These are phyloP conservation scores for Seriola rivoliana DNA, from an alignment of 2,113 vertebrate species.

Conservation along the genomic window DNA sequence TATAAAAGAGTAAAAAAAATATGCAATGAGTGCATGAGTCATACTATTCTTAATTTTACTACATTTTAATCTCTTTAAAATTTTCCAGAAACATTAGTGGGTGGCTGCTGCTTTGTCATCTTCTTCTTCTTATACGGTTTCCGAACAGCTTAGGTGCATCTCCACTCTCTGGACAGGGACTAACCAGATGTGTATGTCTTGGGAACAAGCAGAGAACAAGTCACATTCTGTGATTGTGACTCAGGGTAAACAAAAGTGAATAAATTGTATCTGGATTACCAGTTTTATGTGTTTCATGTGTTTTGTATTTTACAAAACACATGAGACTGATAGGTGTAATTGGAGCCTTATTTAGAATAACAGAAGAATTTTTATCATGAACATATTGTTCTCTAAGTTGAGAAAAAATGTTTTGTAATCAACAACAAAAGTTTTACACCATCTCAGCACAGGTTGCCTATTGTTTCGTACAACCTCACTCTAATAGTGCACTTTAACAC, in stretches of 20 bases:
- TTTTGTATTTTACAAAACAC: not conserved
- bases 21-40: not conserved
- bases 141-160: not conserved
- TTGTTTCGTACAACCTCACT: not conserved
- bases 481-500: constrained; percentile 33
- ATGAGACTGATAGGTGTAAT: not conserved
- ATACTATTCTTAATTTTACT: no score
- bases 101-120: not conserved
- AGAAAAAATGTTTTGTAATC: not conserved
- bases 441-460: not conserved
- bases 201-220: not conserved
- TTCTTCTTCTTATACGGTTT: not conserved
- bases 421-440: constrained; percentile 1
- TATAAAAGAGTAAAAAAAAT: not conserved
- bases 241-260: not conserved
- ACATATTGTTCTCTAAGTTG: not conserved
- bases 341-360: not conserved
- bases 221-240: not conserved
- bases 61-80: not conserved
- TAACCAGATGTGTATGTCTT: not conserved
- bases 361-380: not conserved
- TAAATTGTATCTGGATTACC: not conserved
- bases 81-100: not conserved
- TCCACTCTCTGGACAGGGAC: not conserved
- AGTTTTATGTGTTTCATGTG: no score